Evolutionary conservation across 1,140 invertebrate species (phyloP), one percentile per base, ranked within the genome.

Genomic region (Zeugodacus cucurbitae): DNA sequence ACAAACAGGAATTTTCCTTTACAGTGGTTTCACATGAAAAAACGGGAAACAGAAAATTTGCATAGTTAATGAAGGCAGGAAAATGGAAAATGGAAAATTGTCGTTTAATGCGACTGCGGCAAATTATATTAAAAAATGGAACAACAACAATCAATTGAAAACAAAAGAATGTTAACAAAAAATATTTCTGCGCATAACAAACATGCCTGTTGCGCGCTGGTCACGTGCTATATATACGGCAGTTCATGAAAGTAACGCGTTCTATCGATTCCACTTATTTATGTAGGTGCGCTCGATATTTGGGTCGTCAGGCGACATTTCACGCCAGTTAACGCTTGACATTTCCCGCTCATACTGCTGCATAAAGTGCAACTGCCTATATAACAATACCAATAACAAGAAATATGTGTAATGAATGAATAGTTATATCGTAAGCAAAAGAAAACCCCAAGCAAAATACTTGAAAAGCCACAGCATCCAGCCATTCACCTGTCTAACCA

Each of bases 281-380:
- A 48, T 82, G 41, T 82, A 82, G 74, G 74, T 26, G 74, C 41
- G 74, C 22, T 82, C 74, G 41, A n/a, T 82, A 82, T 82, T 82
- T 82, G 74, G 74, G 74, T 82, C 74, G 74, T 34, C 41, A 26
- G 74, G 41, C n/a, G 74, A 82, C 74, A 82, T 82, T 82, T 82
- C 74, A 48, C 74, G 74, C 74, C 41, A 82, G 41, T 34, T 29
- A 82, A 82, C 26, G 41, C 41, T 48, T 44, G 74, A 82, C 37
- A 54, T 82, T 82, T 62, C 44, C 70, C 74, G n/a, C 11, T 48
- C 74, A 82, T 34, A 44, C 41, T 82, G 29, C 26, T n/a, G 41
- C 41, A n/a, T 48, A 82, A 54, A 48, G n/a, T 48, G 8, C 26
- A 48, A 17, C n/a, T 74, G 3, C 3, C 37, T n/a, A 8, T 20